phyloP scores from a whole-genome alignment of 2,113 vertebrate species.

The Cynocephalus volans region DNA sequence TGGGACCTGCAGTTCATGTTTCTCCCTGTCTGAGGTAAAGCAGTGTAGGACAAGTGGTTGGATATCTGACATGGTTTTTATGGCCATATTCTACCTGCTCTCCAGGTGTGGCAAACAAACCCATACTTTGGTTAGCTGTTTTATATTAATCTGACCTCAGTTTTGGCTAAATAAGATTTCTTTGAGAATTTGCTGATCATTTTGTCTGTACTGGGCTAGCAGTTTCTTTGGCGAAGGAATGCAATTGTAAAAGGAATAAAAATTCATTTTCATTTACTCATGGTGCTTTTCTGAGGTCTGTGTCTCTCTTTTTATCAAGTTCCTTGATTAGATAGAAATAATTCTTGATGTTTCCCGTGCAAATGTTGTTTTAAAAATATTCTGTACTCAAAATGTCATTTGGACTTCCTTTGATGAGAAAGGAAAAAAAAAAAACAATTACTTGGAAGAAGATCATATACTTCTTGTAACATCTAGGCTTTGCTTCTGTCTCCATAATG shows the following conservation, averaged over 20 bases:
- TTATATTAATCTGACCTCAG: background rate
- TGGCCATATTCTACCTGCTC: fast-evolving
- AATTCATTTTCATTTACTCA: background rate
- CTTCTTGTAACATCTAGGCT: background rate
- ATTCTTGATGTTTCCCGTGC: background rate
- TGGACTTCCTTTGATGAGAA: background rate
- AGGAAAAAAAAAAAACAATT: background rate
- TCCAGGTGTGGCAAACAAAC: background rate
- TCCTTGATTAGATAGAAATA: background rate
- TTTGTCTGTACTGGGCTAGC: background rate
- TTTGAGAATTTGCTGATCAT: background rate
- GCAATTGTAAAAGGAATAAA: background rate
- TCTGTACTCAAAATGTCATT: background rate
- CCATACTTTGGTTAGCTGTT: background rate
- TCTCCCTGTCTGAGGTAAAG: background rate
- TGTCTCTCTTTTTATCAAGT: background rate
- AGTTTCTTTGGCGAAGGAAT: background rate
- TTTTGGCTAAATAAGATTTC: background rate
- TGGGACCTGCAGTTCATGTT: background rate
- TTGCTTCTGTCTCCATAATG: background rate
- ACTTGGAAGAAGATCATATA: background rate
- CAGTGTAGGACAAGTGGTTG: background rate
- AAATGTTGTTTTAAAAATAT: slow-evolving; percentile 46
- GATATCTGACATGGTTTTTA: background rate
- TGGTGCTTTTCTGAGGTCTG: background rate